A percentile compares a stretch with the other conserved stretches of the same genome.
Evolutionary conservation across 2,797 vertebrate species (phyloP).

Genomic region (Botia kubotai): DNA sequence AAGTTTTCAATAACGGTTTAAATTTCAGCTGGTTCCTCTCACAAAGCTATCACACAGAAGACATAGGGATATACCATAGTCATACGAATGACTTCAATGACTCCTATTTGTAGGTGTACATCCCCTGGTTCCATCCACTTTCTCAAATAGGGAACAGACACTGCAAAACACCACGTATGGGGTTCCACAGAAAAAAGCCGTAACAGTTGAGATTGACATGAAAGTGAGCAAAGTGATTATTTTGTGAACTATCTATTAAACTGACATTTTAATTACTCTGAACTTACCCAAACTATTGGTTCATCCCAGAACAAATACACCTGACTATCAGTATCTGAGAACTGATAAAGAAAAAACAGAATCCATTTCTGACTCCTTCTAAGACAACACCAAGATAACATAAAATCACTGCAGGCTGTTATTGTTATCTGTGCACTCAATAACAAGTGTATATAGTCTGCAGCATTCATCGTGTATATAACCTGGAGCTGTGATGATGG

Average conservation of each 20-base stretch:
- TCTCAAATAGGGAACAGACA: too few species aligned
- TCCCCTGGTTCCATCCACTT: too few species aligned
- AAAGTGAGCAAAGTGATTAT: neutral
- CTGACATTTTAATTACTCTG: neutral
- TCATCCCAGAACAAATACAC: neutral
- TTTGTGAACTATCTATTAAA: neutral
- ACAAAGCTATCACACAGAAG: too few species aligned
- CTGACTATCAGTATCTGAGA: neutral
- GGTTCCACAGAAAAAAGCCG: neutral
- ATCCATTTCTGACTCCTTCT: neutral
- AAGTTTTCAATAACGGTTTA: too few species aligned
- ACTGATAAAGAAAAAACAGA: neutral
- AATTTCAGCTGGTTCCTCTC: too few species aligned
- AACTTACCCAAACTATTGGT: neutral
- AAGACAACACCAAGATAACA: neutral
- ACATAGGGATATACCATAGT: too few species aligned
- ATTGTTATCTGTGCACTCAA: neutral
- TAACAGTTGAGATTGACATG: neutral
- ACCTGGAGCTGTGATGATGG: constrained; percentile 18
- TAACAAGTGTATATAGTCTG: constrained; percentile 4
- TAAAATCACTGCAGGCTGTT: neutral
- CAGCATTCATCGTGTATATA: neutral
- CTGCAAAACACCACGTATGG: neutral
- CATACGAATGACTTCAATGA: too few species aligned
- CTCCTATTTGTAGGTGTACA: too few species aligned